Base-by-base conservation (phyloP, 2,797 vertebrate genomes). In the Syngnathus acus region DNA sequence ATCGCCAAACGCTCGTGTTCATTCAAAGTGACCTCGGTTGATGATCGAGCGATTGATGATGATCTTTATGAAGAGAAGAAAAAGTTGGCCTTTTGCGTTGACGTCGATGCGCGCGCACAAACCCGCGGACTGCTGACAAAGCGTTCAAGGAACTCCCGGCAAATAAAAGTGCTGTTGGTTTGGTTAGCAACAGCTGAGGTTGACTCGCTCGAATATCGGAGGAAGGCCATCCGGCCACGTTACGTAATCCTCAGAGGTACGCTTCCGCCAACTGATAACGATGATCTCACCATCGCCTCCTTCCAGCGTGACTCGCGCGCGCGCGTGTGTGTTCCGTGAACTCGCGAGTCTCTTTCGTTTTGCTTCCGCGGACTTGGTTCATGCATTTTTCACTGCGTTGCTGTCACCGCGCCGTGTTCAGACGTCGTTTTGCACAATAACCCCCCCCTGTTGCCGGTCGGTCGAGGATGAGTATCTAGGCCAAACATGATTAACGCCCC, bases 401-500 rank as follows among this genome's bases (percentile, higher is more conserved):
- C 76, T 73, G 76, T 80, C 72, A 66, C 48, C 66, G 67, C 62
- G 77, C 65, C 77, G 78, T 77, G 84, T 83, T 84, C 79, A 79
- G 72, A 75, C 68, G 61, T 74, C 83, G 71, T 65, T 85, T 86
- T 83, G 85, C 82, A 81, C 81, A 73, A 32, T 32, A 32, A 32
- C 26, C 2, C 26, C 26, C 26, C 26, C 26, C 2, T 32, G 26
- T 2, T 32, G 26, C 26, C 26, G 2, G 2, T 86, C 65, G 43
- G 82, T 70, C 75, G 70, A 73, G 78, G 72, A 77, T 83, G 82
- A 78, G 79, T 86, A 89, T 88, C 86, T 89, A 86, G 87, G 86
- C 76, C 87, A 89, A 85, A 88, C 81, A 74, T 78, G 81, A 85
- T 84, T 85, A 86, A 80, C 84, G 78, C 11, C 21, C 42, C 38